Evolutionary conservation across 2,888 invertebrate species (phyloP), one percentile per base, ranked within the genome.

Genomic region (Salticus scenicus): DNA sequence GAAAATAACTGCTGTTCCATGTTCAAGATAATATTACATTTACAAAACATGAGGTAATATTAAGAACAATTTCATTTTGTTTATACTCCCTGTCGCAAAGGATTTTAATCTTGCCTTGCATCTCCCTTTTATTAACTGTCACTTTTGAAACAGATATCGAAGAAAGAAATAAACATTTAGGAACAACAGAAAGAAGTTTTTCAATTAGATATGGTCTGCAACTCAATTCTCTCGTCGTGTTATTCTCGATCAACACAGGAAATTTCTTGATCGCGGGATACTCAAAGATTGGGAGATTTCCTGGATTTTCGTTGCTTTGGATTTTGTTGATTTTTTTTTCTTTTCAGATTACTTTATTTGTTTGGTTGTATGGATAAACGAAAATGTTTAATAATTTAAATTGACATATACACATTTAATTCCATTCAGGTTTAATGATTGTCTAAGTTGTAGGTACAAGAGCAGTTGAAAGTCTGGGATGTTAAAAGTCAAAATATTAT

Each of bases 111-210:
- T 47, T 47, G 42, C 2, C 10, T 14, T 47, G 42, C 17, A 47
- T 47, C 42, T 47, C 17, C 17, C 42, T 47, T 47, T 47, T 47
- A 47, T 47, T 47, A 47, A 47, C 42, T 47, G 42, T 47, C 42
- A 47, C 42, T 47, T 47, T 47, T 47, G 42, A 47, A 47, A 47
- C 42, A 47, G 42, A 47, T 47, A 47, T 47, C 7, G 42, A 47
- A 10, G 42, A 47, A 47, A 47, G 42, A 47, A 47, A 47, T 47
- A 17, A 47, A 47, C 42, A 47, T 14, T 47, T 47, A 7, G 10
- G 42, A 47, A 47, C 42, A 47, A 47, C 42, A 47, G 42, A 47
- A 47, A 47, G 42, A 47, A 14, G 42, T 47, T 47, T 47, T 47
- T 47, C 42, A 47, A 47, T 47, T 47, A 47, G 42, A 47, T 47